phyloP scores from a whole-genome alignment of 2,888 invertebrate genomes.

The Thyatira batis region DNA sequence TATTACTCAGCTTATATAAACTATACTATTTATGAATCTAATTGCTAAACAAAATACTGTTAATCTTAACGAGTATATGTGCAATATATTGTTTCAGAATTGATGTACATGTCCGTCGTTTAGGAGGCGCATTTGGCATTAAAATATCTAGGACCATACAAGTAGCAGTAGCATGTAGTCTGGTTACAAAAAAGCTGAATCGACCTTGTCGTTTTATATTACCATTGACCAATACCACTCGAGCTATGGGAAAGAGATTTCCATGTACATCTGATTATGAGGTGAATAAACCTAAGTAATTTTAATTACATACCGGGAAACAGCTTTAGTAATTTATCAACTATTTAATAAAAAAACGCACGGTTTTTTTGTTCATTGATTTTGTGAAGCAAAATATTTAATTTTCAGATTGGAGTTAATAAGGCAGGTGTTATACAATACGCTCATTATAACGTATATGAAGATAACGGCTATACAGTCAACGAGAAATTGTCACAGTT shows the following conservation, averaged over 20 bases:
- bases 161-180: slow-evolving; percentile 82
- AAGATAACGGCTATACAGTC: slow-evolving; percentile 69
- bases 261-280: slow-evolving; percentile 70
- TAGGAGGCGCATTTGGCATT: slow-evolving; percentile 81
- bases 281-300: slow-evolving; percentile 23
- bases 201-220: slow-evolving; percentile 83
- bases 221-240: slow-evolving; percentile 82
- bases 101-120: slow-evolving; percentile 72
- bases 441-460: slow-evolving; percentile 68
- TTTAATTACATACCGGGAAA: neutral
- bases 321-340: too few species aligned
- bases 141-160: slow-evolving; percentile 84
- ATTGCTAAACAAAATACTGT: too few species aligned
- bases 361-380: too few species aligned
- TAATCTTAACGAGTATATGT: too few species aligned
- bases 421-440: slow-evolving; percentile 75
- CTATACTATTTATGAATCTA: too few species aligned
- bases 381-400: neutral
- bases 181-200: slow-evolving; percentile 82
- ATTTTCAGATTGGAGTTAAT: slow-evolving; percentile 47
- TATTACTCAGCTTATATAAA: too few species aligned
- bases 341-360: too few species aligned
- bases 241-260: slow-evolving; percentile 74
- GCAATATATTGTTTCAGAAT: slow-evolving; percentile 69
- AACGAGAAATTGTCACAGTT: slow-evolving; percentile 41